Evolutionary conservation across 2,113 vertebrate species (phyloP).

Genomic region (Elgaria multicarinata): DNA sequence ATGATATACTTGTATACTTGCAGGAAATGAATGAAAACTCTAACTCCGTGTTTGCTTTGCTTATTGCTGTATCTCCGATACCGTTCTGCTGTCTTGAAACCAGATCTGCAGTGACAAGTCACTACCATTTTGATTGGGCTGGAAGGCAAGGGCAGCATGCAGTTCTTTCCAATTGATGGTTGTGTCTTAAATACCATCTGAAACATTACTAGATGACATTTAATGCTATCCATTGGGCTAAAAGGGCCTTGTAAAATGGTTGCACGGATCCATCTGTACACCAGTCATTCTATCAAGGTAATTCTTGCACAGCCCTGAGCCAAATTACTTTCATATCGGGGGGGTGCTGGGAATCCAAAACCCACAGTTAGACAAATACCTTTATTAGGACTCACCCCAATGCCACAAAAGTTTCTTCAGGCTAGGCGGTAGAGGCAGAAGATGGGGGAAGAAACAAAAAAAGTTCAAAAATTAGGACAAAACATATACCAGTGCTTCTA

Average conservation of each 20-base stretch:
- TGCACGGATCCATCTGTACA: neutral
- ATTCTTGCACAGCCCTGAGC: neutral
- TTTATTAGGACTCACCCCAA: too few species aligned
- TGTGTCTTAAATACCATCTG: neutral
- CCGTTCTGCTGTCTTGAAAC: fast-evolving
- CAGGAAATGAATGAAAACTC: neutral
- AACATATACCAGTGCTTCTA: too few species aligned
- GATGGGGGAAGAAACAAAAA: too few species aligned
- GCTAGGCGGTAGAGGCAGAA: too few species aligned
- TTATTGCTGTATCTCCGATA: neutral
- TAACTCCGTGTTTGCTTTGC: neutral
- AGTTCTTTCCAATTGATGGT: neutral
- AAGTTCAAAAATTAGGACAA: too few species aligned
- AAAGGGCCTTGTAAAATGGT: fast-evolving
- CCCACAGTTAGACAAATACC: too few species aligned
- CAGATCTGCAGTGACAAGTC: fast-evolving
- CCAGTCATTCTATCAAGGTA: neutral
- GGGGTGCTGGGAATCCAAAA: too few species aligned
- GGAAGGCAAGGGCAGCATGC: fast-evolving
- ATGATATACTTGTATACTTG: neutral
- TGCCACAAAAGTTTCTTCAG: too few species aligned
- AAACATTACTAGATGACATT: neutral
- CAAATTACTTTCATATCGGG: neutral
- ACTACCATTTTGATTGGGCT: neutral
- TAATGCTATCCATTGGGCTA: neutral